Base-by-base conservation (phyloP, 23 tunicate genomes). In the Botrylloides violaceus region DNA sequence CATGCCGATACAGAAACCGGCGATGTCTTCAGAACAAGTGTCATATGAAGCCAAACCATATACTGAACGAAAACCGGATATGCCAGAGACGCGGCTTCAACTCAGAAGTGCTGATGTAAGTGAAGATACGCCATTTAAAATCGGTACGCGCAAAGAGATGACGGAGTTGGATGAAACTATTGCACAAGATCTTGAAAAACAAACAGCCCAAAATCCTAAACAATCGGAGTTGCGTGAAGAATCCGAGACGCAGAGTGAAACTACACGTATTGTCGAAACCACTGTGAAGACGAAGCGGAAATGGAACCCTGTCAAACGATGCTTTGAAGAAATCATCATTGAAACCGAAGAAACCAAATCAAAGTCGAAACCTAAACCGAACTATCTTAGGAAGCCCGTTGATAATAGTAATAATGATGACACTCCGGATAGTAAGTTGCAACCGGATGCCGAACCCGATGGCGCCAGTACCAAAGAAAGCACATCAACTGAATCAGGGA, bases 261-360 rank as follows among this genome's bases (percentile, higher is more conserved):
- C 71, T 43, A 26, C n/a, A n/a, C n/a, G n/a, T n/a, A n/a, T n/a
- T n/a, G n/a, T n/a, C n/a, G n/a, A n/a, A 53, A 75, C 60, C 60
- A 68, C 58, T 43, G 32, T 28, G 23, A 84, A 73, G 65, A 73
- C 84, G 6, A 79, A 62, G 49, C 66, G 77, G 25, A 66, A 55
- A 34, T 83, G 91, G 91, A 83, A 83, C 61, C 83, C 91, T n/a
- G 47, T 21, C 31, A 66, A 74, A 19, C 35, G 80, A 61, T 31
- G 43, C 34, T 83, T 83, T 71, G 91, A 83, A 33, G 82, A 83
- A 60, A 21, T 71, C 61, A 70, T 82, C 19, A 59, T 76, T 35
- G 81, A 82, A 25, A 68, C 74, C 4, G 74, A 68, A 23, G 2
- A 35, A 43, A 43, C 37, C 2, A 29, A 32, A 28, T 29, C 26